Conservation (phyloP, 2,797 vertebrate species). For the Acanthis flammea region DNA sequence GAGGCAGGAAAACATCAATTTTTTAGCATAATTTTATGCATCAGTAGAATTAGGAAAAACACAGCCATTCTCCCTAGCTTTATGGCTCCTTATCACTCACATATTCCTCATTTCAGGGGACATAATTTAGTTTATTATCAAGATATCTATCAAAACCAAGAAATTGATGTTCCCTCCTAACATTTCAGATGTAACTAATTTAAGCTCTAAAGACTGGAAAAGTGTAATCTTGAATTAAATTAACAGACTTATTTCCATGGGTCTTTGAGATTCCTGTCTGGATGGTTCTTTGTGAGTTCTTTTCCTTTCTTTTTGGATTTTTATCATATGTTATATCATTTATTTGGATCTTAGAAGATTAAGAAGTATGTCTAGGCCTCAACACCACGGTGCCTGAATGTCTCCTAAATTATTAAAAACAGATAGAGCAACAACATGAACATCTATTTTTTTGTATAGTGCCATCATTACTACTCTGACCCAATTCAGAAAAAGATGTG, state of each 20-base stretch:
- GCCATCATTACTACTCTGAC: not conserved
- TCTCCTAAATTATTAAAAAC: constrained; percentile 52
- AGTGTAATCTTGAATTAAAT: not conserved
- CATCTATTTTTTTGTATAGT: not conserved
- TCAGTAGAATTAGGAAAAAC: not conserved
- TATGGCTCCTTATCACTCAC: not conserved
- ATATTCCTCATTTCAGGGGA: not conserved
- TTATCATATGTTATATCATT: constrained; percentile 5
- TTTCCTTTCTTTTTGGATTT: constrained; percentile 16
- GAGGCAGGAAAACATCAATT: not conserved
- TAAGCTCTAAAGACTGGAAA: not conserved
- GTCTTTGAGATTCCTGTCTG: not conserved
- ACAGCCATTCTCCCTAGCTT: not conserved
- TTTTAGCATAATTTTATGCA: not conserved
- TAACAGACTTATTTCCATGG: not conserved
- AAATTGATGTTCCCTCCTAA: not conserved
- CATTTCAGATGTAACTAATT: constrained; percentile 27
- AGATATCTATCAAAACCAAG: not conserved
- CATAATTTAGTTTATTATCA: not conserved
- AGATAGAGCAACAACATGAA: not conserved
- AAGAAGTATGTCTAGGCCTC: constrained; percentile 1
- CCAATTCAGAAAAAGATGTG: not conserved
- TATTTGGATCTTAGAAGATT: constrained; percentile 27
- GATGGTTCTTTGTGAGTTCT: not conserved
- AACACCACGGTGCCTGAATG: constrained; percentile 19